phyloP scores from a whole-genome alignment of 23 tunicate species.

The Ciona savignyi region DNA sequence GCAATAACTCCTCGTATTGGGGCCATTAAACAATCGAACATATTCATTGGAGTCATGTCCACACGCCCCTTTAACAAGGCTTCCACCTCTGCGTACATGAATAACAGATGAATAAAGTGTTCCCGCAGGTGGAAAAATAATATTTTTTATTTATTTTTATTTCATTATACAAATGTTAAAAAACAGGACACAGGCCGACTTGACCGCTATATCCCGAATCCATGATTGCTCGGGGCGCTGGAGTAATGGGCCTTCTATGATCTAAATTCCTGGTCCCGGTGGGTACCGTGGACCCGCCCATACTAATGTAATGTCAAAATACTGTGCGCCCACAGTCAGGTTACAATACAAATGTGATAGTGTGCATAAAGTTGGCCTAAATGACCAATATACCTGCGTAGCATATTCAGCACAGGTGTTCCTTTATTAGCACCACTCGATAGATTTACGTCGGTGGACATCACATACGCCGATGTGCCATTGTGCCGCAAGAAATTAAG shows the following conservation, averaged over 20 bases:
- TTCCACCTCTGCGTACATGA: constrained; percentile 47
- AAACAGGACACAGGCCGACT: no score
- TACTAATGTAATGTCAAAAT: no score
- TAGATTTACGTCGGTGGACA: constrained; percentile 60
- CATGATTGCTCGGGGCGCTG: no score
- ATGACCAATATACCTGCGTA: constrained; percentile 1
- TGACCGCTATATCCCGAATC: no score
- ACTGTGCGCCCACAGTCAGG: no score
- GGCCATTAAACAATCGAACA: constrained; percentile 27
- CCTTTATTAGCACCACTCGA: constrained; percentile 18
- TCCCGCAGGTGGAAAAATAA: not conserved
- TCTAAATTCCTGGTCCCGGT: no score
- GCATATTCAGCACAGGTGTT: constrained; percentile 1
- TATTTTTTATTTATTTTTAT: not conserved
- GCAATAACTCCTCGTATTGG: constrained; percentile 38
- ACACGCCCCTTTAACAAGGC: constrained; percentile 30
- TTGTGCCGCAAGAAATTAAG: constrained; percentile 12
- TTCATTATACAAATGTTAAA: not conserved
- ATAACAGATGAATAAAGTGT: no score
- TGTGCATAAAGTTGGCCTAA: no score
- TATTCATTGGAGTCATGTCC: constrained; percentile 27
- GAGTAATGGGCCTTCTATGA: no score
- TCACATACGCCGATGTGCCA: constrained; percentile 23
- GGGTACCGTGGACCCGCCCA: no score
- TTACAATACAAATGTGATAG: no score